Evolutionary conservation across 64 coral and sea anemone species (phyloP).

Genomic region (Porites australiensis): DNA sequence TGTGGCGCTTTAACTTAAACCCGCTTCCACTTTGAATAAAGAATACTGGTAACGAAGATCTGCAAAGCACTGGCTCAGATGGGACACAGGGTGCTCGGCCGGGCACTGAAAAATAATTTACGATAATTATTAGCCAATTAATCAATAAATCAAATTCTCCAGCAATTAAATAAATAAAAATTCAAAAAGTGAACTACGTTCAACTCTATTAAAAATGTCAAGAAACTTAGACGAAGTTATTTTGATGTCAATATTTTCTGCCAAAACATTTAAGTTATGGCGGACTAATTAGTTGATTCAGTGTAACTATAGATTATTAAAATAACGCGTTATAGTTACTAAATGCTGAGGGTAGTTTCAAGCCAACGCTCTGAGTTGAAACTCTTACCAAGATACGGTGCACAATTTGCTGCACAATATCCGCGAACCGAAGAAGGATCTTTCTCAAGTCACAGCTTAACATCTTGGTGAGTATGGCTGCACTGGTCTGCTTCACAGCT

Average conservation of each 20-base stretch:
- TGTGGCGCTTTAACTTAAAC: background rate
- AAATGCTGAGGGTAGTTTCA: background rate
- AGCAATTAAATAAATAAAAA: background rate
- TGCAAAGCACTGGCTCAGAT: constrained; percentile 38
- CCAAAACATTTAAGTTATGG: too few species aligned
- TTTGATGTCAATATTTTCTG: background rate
- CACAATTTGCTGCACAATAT: background rate
- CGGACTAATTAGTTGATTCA: too few species aligned
- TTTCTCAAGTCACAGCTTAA: background rate
- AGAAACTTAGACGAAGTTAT: background rate
- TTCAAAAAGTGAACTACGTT: too few species aligned
- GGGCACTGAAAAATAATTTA: background rate
- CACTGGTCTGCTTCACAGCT: background rate
- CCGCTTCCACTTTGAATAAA: constrained; percentile 33
- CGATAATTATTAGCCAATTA: background rate
- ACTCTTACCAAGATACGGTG: constrained; percentile 20
- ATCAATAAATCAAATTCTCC: background rate
- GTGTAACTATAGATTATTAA: too few species aligned
- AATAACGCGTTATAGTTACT: background rate
- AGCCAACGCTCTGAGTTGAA: background rate
- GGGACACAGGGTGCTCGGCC: background rate
- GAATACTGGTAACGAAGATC: constrained; percentile 60
- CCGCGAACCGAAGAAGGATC: constrained; percentile 3
- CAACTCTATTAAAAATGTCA: background rate
- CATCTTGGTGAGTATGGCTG: constrained; percentile 4